Conservation (phyloP, 2,797 vertebrate genomes). For the Steatocranus sp. region DNA sequence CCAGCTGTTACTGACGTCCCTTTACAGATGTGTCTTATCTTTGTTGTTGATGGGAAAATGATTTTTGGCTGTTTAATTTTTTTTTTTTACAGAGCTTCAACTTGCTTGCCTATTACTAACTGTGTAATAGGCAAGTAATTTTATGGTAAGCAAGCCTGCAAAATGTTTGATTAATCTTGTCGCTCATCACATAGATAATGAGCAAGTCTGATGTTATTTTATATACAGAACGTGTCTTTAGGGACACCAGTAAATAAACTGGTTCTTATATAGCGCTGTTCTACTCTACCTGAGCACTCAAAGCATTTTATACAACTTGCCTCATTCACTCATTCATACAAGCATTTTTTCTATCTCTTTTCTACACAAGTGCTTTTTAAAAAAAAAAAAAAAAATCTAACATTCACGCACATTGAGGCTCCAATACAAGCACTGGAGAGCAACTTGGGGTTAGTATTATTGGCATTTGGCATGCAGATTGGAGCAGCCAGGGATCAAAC, state of each 20-base stretch:
- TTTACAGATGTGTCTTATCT: neutral
- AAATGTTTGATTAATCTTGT: neutral
- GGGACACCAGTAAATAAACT: neutral
- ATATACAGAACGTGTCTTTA: neutral
- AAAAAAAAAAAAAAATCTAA: no score
- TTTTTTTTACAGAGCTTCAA: neutral
- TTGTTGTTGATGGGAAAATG: neutral
- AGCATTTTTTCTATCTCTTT: neutral
- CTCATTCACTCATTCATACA: neutral
- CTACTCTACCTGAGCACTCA: neutral
- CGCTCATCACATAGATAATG: neutral
- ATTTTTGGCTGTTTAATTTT: neutral
- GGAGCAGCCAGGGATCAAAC: neutral
- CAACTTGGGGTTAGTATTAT: neutral
- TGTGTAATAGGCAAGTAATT: neutral
- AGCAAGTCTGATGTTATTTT: neutral
- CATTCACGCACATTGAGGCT: neutral
- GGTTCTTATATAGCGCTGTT: neutral
- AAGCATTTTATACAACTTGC: neutral
- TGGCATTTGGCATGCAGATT: neutral
- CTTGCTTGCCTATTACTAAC: neutral
- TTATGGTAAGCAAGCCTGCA: neutral
- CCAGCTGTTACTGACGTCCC: rapidly evolving
- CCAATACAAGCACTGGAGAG: neutral
- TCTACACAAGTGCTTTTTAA: neutral